Base-by-base conservation (phyloP, 2,797 vertebrate genomes). In the Notolabrus celidotus region DNA sequence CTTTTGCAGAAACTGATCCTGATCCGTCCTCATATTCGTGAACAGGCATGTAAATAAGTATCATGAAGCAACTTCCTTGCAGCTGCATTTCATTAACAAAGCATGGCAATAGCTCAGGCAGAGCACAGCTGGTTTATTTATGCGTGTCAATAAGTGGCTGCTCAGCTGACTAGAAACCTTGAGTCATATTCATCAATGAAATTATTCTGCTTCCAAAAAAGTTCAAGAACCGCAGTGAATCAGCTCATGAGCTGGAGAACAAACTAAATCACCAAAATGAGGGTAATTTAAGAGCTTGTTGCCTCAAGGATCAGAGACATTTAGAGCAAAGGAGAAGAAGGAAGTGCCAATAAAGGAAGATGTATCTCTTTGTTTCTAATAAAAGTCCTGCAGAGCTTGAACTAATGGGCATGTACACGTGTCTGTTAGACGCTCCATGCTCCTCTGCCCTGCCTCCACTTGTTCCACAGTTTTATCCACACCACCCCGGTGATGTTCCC, bases 381-480 rank as follows among this genome's bases (percentile, higher is more conserved):
- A n/a, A n/a, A n/a, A n/a, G n/a, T n/a, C n/a, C n/a, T n/a, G n/a
- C n/a, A n/a, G n/a, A n/a, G n/a, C n/a, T 57, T 20, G n/a, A 74
- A 57, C 61, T 54, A 31, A 0, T 29, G 20, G 47, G 67, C 31
- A 7, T 39, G 46, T 16, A 0, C 10, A 31, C 0, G 19, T 66
- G 68, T 50, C 56, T 39, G 36, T 34, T 20, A 19, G n/a, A n/a
- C n/a, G 49, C 57, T 67, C 51, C 33, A 1, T 43, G 41, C 61
- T 64, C n/a, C 46, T 50, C 61, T 42, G 54, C 23, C 1, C 54
- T 17, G 59, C 58, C 47, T 64, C 15, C 56, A 10, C 64, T 74
- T 3, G 65, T 56, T 85, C 80, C 77, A 80, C 72, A 67, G 74
- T 74, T 86, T 75, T 58, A 47, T 38, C 77, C 68, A 61, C 77